Base-by-base conservation (phyloP, 2,113 vertebrate genomes). In the Melanotaenia duboulayi region DNA sequence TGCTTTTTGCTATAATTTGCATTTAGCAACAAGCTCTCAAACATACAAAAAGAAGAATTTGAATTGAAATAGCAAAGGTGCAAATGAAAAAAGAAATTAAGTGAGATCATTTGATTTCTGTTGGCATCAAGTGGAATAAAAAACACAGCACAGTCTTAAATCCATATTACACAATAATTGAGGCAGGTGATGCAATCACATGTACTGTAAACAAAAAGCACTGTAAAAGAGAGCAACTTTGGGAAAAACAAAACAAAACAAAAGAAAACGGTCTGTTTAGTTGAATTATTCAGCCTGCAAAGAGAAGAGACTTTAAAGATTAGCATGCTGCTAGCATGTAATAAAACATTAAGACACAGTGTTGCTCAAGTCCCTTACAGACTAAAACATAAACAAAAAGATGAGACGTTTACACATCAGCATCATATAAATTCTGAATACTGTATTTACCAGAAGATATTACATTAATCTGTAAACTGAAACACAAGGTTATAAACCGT, bases 381-480 rank as follows among this genome's bases (percentile, higher is more conserved):
- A 52, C 14, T 40, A 14, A 46, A 63, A 67, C 14, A 48, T 10
- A 11, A 28, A 25, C 20, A 65, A 55, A 22, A 50, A n/a, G 10
- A 50, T 22, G 7, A 62, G 28, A 61, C 8, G 48, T 19, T 65
- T 12, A 35, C 12, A 39, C 20, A n/a, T 56, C 25, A 40, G 0
- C 1, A 57, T 35, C 7, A 51, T 11, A 4, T 19, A 24, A 23
- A 61, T 52, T 74, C 57, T 20, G 13, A 65, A 85, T 20, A 65
- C 37, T 71, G 73, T 8, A 46, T 57, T 64, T 9, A 73, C 2
- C 50, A 22, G 10, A 28, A 16, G 40, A 0, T 0, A 3, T 28
- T 2, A 69, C 16, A 50, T 48, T 7, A 32, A 8, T 32, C 22
- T 61, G 56, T 71, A 74, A 79, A 78, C 20, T 24, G 51, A 20